phyloP scores from a whole-genome alignment of 2,888 invertebrate genomes.

The Heliconius sara region DNA sequence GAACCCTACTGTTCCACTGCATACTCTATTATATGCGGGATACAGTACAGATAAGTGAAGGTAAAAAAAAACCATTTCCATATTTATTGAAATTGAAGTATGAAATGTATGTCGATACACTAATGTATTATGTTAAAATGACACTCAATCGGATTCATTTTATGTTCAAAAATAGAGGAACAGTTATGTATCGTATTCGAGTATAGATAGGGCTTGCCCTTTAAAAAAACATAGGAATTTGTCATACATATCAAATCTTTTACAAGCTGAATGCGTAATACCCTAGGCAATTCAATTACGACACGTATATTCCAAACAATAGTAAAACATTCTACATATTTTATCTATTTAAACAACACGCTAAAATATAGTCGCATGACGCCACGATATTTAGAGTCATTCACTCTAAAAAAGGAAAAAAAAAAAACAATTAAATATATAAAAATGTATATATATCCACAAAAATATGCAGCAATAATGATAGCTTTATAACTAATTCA shows the following conservation, averaged over 20 bases:
- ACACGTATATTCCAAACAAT: constrained; percentile 55
- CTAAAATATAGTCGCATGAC: not conserved
- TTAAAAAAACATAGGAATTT: constrained; percentile 44
- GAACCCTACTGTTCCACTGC: too few relatives aligned
- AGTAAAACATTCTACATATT: constrained; percentile 48
- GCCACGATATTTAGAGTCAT: not conserved
- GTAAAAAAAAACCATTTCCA: not conserved
- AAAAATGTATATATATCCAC: not conserved
- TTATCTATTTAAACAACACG: constrained; percentile 14
- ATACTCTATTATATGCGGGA: too few relatives aligned
- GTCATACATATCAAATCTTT: constrained; percentile 47
- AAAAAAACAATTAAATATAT: not conserved
- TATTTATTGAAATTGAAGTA: not conserved
- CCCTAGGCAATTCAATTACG: constrained; percentile 62
- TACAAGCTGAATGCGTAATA: constrained; percentile 49
- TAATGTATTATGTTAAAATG: constrained; percentile 3
- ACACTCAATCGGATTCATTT: not conserved
- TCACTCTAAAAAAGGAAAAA: not conserved
- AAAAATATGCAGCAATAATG: constrained; percentile 8
- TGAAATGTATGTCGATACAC: not conserved
- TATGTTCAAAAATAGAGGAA: not conserved
- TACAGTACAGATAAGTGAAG: too few relatives aligned
- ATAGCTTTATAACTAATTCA: not conserved
- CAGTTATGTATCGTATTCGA: not conserved
- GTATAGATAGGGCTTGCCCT: not conserved